These are phyloP conservation scores for Tridacna gigas DNA, from an alignment of 2,888 invertebrate genomes.

Conservation along the genomic window DNA sequence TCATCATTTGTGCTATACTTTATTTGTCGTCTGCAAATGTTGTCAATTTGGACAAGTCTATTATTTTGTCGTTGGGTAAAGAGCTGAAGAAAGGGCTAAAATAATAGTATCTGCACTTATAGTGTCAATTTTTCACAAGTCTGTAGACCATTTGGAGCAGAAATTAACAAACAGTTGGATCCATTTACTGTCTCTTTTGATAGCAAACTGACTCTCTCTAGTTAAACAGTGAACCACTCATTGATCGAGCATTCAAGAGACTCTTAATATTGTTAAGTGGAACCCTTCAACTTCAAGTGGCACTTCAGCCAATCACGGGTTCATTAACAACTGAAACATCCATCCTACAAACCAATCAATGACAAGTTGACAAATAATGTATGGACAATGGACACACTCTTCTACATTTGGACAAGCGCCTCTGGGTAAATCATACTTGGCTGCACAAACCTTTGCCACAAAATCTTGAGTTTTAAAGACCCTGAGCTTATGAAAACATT, in stretches of 20 bases:
- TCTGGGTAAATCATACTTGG: neutral
- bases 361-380: conserved; percentile 34
- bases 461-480: neutral
- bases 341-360: conserved; percentile 37
- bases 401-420: conserved; percentile 7
- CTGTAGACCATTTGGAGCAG: neutral
- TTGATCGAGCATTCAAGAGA: conserved; percentile 26
- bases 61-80: no score
- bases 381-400: conserved; percentile 31
- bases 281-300: conserved; percentile 29
- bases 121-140: no score
- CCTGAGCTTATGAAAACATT: neutral
- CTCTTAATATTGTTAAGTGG: conserved; percentile 25
- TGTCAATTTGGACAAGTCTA: no score
- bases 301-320: conserved; percentile 41
- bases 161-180: conserved; percentile 6
- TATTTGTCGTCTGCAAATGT: no score
- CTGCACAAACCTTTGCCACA: neutral
- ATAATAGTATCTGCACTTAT: no score
- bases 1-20: no score
- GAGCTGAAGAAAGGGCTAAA: no score
- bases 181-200: conserved; percentile 1
- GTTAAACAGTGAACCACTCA: conserved; percentile 11
- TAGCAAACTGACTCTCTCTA: conserved; percentile 3
- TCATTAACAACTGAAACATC: conserved; percentile 25